phyloP scores from a whole-genome alignment of 1,140 invertebrate species.

The Drosophila nannoptera region DNA sequence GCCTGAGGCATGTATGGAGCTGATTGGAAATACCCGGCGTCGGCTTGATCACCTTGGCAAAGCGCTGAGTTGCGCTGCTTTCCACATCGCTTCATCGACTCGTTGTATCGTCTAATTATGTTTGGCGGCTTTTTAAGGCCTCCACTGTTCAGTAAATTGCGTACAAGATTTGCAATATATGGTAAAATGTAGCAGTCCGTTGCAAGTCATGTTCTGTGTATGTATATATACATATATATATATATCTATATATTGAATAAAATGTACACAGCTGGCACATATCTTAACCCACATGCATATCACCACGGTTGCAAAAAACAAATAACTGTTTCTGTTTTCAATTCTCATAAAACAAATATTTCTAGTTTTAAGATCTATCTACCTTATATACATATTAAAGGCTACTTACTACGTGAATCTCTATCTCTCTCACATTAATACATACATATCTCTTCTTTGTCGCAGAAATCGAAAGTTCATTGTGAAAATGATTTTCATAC shows the following conservation, averaged over 20 bases:
- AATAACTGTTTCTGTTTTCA: too few species aligned
- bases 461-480: neutral
- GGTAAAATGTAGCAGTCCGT: constrained; percentile 30
- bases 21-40: constrained; percentile 45
- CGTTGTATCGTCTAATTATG: constrained; percentile 47
- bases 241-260: neutral
- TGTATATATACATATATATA: neutral
- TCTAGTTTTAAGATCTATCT: too few species aligned
- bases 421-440: neutral
- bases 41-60: constrained; percentile 67
- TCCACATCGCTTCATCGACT: constrained; percentile 57
- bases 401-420: too few species aligned
- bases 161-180: constrained; percentile 23
- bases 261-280: constrained; percentile 23
- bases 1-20: constrained; percentile 15
- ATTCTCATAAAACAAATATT: too few species aligned
- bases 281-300: constrained; percentile 9
- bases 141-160: constrained; percentile 26
- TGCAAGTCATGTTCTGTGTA: constrained; percentile 10
- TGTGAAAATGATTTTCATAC: constrained; percentile 3
- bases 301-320: too few species aligned
- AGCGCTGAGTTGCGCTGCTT: constrained; percentile 31
- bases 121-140: constrained; percentile 26
- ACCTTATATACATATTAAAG: too few species aligned
- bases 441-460: too few species aligned